Evolutionary conservation across 2,888 invertebrate genomes (phyloP).

Genomic region (Dryomyza anilis): DNA sequence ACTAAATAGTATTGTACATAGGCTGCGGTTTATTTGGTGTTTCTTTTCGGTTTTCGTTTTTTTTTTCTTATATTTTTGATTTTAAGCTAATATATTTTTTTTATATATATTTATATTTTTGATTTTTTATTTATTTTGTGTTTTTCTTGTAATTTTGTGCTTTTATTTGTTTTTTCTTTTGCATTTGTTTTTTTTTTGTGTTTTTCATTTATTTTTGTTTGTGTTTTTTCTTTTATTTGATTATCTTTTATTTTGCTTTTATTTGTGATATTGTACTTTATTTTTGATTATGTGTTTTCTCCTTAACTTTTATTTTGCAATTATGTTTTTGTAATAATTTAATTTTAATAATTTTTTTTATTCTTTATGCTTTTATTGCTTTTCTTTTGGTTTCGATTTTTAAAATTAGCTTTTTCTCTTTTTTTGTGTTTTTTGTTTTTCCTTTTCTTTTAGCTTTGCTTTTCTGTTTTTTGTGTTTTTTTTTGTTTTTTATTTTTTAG

Average conservation of each 20-base stretch:
- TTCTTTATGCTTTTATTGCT: no score
- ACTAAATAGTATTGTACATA: no score
- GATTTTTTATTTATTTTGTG: background rate
- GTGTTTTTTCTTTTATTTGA: no score
- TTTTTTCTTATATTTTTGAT: conserved; percentile 25
- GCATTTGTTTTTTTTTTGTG: background rate
- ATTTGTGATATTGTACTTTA: no score
- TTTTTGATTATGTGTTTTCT: no score
- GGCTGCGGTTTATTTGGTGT: no score
- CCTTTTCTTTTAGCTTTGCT: background rate
- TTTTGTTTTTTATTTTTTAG: background rate
- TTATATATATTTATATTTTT: background rate
- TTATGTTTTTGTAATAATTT: no score
- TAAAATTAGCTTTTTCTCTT: background rate
- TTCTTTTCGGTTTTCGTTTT: conserved; percentile 2
- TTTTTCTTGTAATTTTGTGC: background rate
- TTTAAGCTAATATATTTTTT: background rate
- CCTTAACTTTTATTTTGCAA: no score
- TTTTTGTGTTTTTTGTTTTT: background rate
- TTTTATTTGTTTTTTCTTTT: background rate
- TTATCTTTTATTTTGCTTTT: no score
- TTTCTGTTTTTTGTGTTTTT: no score
- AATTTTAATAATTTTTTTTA: no score
- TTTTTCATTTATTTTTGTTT: background rate
- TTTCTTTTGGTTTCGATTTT: no score